These are phyloP conservation scores for Orientallactaga sibirica DNA, from an alignment of 2,797 vertebrate genomes.

Conservation along the genomic window DNA sequence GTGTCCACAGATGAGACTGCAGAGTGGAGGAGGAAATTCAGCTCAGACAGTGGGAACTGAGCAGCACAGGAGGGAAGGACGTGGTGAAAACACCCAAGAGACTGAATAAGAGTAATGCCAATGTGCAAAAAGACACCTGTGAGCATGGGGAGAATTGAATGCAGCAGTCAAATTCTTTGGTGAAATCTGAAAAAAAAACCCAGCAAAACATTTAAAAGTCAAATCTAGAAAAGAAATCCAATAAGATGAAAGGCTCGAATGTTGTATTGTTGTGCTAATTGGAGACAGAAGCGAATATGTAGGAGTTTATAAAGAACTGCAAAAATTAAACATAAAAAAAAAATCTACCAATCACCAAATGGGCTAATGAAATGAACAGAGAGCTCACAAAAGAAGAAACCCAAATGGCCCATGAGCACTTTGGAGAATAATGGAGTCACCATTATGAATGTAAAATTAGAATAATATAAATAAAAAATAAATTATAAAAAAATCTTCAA, in stretches of 20 bases:
- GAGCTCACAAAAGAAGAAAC: too few species aligned
- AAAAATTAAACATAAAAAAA: too few species aligned
- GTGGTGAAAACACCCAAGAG: background rate
- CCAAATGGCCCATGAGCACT: too few species aligned
- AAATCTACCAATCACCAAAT: too few species aligned
- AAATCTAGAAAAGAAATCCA: background rate
- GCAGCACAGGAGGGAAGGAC: background rate
- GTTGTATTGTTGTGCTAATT: background rate
- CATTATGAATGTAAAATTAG: too few species aligned
- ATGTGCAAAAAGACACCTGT: background rate
- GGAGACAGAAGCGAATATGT: background rate
- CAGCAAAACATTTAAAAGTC: conserved; percentile 18
- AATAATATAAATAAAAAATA: too few species aligned
- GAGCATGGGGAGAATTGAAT: background rate
- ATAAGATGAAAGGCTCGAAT: conserved; percentile 1
- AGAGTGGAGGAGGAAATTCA: background rate
- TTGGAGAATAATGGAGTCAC: too few species aligned
- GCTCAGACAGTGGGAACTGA: background rate
- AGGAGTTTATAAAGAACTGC: too few species aligned
- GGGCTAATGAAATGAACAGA: too few species aligned
- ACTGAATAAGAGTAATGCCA: background rate
- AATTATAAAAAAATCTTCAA: too few species aligned
- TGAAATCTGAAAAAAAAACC: conserved; percentile 1
- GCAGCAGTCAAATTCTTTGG: background rate
- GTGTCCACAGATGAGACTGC: background rate